A percentile compares a stretch with the other conserved stretches of the same genome.
Conservation (phyloP, 2,888 invertebrate species). For the Mythimna pallens region DNA sequence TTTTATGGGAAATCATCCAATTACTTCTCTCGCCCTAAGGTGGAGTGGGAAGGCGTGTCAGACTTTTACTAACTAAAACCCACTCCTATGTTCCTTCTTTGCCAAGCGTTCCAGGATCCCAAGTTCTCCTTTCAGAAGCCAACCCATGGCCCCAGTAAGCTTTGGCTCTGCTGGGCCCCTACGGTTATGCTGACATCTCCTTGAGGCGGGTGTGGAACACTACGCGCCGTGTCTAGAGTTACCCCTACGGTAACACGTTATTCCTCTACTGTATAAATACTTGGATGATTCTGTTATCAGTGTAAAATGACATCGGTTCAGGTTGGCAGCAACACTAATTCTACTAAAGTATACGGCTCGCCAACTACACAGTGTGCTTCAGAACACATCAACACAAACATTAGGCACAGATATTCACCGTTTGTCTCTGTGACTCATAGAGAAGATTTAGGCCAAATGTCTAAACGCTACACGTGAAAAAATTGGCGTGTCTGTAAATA, state of each 20-base stretch:
- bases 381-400: constrained; percentile 14
- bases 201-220: no score
- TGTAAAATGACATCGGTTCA: constrained; percentile 22
- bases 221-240: not conserved
- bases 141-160: no score
- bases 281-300: constrained; percentile 52
- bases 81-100: no score
- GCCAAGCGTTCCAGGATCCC: no score
- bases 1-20: no score
- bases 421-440: constrained; percentile 7
- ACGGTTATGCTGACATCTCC: no score
- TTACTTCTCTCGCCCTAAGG: no score
- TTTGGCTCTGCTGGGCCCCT: no score
- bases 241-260: not conserved
- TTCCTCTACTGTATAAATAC: constrained; percentile 3
- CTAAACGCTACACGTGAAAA: not conserved
- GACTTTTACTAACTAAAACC: no score
- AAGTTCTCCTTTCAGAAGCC: no score
- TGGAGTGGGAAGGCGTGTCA: no score
- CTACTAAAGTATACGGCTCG: constrained; percentile 58
- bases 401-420: not conserved
- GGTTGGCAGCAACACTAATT: constrained; percentile 33
- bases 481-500: not conserved
- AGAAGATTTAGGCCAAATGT: not conserved
- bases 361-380: constrained; percentile 30